Conservation (phyloP, 2,888 invertebrate genomes). For the Proisotoma minuta region DNA sequence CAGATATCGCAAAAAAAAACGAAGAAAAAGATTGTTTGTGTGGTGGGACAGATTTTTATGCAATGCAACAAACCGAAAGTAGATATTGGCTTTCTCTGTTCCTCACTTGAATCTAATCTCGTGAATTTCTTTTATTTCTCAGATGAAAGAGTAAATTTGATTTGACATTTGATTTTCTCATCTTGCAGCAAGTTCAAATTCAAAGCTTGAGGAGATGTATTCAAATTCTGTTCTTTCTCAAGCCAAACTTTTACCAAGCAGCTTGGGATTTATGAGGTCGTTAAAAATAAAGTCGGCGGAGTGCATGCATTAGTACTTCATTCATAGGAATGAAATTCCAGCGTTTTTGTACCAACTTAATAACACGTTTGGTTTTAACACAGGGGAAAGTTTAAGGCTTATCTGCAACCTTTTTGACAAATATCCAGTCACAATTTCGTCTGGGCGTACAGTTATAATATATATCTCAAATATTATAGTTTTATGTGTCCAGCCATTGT, state of each 20-base stretch:
- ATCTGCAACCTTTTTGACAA: conserved; percentile 10
- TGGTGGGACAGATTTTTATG: too few relatives aligned
- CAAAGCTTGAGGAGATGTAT: not conserved
- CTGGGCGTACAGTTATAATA: conserved; percentile 1
- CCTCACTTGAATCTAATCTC: conserved; percentile 25
- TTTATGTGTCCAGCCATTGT: conserved; percentile 10
- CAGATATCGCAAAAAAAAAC: too few relatives aligned
- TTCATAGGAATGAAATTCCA: conserved; percentile 2
- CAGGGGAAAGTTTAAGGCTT: not conserved
- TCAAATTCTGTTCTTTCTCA: too few relatives aligned
- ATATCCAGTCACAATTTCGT: conserved; percentile 4
- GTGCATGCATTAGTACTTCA: conserved; percentile 6
- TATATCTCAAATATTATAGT: conserved; percentile 9
- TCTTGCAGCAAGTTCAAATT: not conserved
- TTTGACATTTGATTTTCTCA: conserved; percentile 41
- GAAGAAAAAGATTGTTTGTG: too few relatives aligned
- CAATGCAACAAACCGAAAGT: too few relatives aligned
- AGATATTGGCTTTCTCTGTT: too few relatives aligned
- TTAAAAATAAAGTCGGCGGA: too few relatives aligned
- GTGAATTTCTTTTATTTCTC: conserved; percentile 35
- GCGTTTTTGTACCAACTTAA: conserved; percentile 4
- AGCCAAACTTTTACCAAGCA: too few relatives aligned
- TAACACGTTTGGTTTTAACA: conserved; percentile 10
- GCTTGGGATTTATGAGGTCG: too few relatives aligned
- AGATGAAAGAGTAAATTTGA: conserved; percentile 33